These are phyloP conservation scores for Formica selysi DNA, from an alignment of 1,140 invertebrate species.

Conservation along the genomic window DNA sequence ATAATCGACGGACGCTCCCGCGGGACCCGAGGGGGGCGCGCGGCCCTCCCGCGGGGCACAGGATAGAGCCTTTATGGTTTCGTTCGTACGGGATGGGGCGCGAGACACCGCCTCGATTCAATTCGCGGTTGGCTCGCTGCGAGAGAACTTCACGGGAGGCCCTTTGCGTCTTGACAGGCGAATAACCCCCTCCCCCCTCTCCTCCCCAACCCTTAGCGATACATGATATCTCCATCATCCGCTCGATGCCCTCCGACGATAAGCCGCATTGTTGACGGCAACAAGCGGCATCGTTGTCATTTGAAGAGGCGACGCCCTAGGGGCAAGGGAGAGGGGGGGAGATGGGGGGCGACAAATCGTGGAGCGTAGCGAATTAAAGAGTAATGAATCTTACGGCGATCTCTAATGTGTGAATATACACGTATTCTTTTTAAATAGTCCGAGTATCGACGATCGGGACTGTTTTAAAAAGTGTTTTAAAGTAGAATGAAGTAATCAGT, in stretches of 20 bases:
- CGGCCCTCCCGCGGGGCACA: slow-evolving; percentile 76
- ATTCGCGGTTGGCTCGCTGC: slow-evolving; percentile 80
- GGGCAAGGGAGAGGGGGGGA: neutral
- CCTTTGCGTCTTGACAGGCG: slow-evolving; percentile 72
- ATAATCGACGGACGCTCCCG: slow-evolving; percentile 77
- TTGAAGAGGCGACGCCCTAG: neutral
- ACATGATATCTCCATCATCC: slow-evolving; percentile 75
- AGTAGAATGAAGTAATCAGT: neutral
- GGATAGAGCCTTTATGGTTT: slow-evolving; percentile 72
- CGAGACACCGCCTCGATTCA: slow-evolving; percentile 78
- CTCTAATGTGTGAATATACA: neutral
- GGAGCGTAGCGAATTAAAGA: slow-evolving; percentile 51
- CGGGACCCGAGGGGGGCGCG: slow-evolving; percentile 41
- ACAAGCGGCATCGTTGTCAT: slow-evolving; percentile 52
- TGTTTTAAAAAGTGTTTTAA: neutral
- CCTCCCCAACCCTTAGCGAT: slow-evolving; percentile 55
- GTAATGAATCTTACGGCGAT: slow-evolving; percentile 30
- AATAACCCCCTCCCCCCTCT: neutral
- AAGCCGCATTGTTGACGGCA: slow-evolving; percentile 4
- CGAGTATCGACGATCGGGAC: neutral
- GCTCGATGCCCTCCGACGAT: slow-evolving; percentile 50
- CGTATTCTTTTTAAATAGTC: neutral
- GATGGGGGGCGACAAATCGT: neutral
- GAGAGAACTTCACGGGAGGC: slow-evolving; percentile 71
- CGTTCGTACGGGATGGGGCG: slow-evolving; percentile 57